Conservation (phyloP, 2,797 vertebrate genomes). For the Oceanodroma leucorhoa region DNA sequence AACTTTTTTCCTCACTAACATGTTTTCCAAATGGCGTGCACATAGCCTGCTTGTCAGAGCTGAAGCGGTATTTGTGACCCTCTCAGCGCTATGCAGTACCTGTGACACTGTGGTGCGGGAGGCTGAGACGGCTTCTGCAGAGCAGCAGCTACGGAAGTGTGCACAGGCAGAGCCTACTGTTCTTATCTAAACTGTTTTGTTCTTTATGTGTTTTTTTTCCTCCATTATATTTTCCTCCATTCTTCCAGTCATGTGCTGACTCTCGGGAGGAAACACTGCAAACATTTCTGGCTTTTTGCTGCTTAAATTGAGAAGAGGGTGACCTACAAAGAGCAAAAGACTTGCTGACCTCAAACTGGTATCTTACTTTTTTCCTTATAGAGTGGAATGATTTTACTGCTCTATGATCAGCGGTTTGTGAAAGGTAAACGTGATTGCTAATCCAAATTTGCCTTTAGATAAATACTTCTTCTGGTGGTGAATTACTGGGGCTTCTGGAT, state of each 20-base stretch:
- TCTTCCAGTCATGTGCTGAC: not conserved
- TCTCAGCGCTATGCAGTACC: fast-evolving
- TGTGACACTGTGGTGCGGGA: not conserved
- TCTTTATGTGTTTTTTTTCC: not conserved
- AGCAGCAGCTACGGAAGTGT: not conserved
- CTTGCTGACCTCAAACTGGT: not conserved
- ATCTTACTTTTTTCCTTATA: not conserved
- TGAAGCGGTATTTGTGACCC: not conserved
- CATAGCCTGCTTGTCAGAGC: not conserved
- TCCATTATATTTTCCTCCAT: not conserved
- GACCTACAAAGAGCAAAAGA: not conserved
- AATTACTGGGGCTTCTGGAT: not conserved
- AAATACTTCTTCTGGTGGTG: not conserved
- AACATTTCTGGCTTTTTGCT: not conserved
- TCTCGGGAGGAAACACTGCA: not conserved
- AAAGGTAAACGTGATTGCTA: not conserved
- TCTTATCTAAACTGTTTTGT: not conserved
- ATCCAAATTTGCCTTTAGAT: not conserved
- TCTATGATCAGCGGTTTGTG: not conserved
- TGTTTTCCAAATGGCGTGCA: not conserved
- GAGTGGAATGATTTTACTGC: not conserved
- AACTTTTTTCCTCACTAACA: not conserved
- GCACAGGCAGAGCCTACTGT: not conserved
- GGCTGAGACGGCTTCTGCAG: not conserved
- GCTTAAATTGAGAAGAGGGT: not conserved